Evolutionary conservation across 2,888 invertebrate genomes (phyloP).

Genomic region (Melolontha melolontha): DNA sequence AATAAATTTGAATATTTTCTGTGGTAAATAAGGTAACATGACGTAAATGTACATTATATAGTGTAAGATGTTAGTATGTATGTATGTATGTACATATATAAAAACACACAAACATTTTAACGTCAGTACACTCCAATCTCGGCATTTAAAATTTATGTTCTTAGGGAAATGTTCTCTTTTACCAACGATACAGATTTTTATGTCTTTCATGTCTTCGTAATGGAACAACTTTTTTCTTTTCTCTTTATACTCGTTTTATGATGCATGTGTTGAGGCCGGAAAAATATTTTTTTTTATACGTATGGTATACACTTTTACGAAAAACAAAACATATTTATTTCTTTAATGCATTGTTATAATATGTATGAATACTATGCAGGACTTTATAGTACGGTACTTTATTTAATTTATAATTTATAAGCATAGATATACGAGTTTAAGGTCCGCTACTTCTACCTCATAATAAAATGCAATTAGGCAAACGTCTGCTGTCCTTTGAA

Average conservation of each 20-base stretch:
- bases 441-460: no score
- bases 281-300: neutral
- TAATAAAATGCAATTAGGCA: no score
- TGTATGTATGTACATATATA: neutral
- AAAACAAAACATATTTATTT: conserved; percentile 4
- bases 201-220: conserved; percentile 6
- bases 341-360: neutral
- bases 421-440: no score
- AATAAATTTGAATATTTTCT: no score
- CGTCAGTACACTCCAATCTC: conserved; percentile 2
- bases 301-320: neutral
- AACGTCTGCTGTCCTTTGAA: no score
- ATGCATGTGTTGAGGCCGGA: neutral
- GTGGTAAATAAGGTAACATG: no score
- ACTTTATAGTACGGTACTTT: neutral
- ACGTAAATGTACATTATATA: neutral
- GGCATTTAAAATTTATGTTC: conserved; percentile 15
- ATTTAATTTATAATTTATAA: neutral
- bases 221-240: conserved; percentile 5
- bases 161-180: conserved; percentile 4
- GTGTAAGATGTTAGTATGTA: neutral
- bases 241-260: conserved; percentile 3
- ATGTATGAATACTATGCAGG: neutral
- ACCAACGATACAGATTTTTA: conserved; percentile 4
- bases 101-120: conserved; percentile 9